A percentile compares a stretch with the other conserved stretches of the same genome.
phyloP scores from a whole-genome alignment of 2,888 invertebrate species.

The Mesorhabditis spiculigera region DNA sequence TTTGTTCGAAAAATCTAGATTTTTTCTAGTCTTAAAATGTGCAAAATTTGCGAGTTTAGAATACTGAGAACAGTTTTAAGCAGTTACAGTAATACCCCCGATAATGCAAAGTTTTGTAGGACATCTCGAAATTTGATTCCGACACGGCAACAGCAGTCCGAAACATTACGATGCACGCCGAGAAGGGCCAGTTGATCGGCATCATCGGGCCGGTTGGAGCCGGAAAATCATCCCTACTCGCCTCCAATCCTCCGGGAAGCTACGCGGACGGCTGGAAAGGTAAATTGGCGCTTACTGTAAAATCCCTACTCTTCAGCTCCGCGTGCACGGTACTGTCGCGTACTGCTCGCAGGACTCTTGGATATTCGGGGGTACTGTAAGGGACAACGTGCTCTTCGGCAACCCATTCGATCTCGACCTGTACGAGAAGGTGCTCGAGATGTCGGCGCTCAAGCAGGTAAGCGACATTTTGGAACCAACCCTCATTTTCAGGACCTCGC shows the following conservation, averaged over 20 bases:
- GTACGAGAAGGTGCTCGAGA: slow-evolving; percentile 25
- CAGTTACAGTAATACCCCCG: no score
- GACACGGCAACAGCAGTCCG: no score
- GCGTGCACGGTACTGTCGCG: slow-evolving; percentile 66
- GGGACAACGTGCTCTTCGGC: slow-evolving; percentile 90
- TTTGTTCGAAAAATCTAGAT: no score
- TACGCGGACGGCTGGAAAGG: slow-evolving; percentile 66
- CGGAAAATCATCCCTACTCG: slow-evolving; percentile 68
- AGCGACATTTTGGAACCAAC: not conserved
- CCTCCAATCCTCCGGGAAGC: slow-evolving; percentile 73
- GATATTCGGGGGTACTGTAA: slow-evolving; percentile 73
- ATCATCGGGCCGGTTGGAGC: slow-evolving; percentile 84
- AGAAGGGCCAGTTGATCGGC: slow-evolving; percentile 67
- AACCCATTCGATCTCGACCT: slow-evolving; percentile 65
- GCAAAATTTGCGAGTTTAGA: no score
- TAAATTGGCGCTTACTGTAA: slow-evolving; percentile 37
- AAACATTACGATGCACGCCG: slow-evolving; percentile 30
- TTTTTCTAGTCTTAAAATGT: no score
- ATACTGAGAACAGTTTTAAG: no score
- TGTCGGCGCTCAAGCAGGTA: slow-evolving; percentile 23
- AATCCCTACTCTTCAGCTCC: slow-evolving; percentile 57
- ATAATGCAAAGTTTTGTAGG: no score
- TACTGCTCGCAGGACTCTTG: slow-evolving; percentile 75
- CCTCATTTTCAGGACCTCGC: slow-evolving; percentile 67
- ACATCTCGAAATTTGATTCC: no score